Evolutionary conservation across 2,113 vertebrate genomes (phyloP).

Genomic region (Oceanodroma tethys): DNA sequence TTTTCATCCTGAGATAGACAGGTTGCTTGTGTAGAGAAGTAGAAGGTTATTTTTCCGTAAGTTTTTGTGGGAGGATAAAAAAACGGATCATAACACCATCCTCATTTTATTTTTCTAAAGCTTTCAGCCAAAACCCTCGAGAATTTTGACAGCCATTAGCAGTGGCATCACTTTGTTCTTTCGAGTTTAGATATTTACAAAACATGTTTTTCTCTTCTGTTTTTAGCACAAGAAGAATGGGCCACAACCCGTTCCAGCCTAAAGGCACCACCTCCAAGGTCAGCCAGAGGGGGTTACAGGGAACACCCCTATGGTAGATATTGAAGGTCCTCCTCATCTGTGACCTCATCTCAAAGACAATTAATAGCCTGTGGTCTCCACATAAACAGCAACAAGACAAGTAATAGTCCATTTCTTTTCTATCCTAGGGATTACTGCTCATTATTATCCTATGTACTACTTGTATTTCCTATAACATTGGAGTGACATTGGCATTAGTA

Average conservation of each 20-base stretch:
- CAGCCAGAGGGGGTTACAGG: slow-evolving; percentile 93
- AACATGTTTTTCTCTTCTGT: slow-evolving; percentile 57
- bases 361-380: slow-evolving; percentile 81
- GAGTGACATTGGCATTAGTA: slow-evolving; percentile 72
- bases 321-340: slow-evolving; percentile 90
- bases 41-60: background rate
- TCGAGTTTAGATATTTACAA: background rate
- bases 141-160: background rate
- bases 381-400: slow-evolving; percentile 84
- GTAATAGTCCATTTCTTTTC: slow-evolving; percentile 85
- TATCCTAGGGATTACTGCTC: slow-evolving; percentile 79
- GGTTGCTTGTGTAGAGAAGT: background rate
- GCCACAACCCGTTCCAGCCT: slow-evolving; percentile 81
- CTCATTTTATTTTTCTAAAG: background rate
- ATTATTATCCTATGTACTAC: slow-evolving; percentile 70
- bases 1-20: background rate
- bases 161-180: background rate
- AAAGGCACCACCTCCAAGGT: slow-evolving; percentile 90
- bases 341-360: slow-evolving; percentile 84
- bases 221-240: slow-evolving; percentile 93
- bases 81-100: background rate
- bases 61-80: background rate
- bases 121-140: background rate
- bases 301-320: slow-evolving; percentile 99
- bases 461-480: slow-evolving; percentile 77